Evolutionary conservation across 2,888 invertebrate species (phyloP).

Genomic region (Tachina fera): DNA sequence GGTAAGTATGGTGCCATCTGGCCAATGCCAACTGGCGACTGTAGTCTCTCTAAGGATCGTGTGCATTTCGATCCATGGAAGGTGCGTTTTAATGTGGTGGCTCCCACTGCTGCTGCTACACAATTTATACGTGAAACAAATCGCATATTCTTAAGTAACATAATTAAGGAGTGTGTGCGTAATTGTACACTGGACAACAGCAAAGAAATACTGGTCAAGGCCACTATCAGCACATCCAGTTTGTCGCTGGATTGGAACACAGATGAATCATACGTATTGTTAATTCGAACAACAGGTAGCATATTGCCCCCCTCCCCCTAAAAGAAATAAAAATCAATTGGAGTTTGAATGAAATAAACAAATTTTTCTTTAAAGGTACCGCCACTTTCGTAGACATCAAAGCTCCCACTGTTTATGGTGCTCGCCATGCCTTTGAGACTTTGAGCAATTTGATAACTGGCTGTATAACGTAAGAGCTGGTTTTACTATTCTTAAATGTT

Average conservation of each 20-base stretch:
- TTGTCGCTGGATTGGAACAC: constrained; percentile 86
- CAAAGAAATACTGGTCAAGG: constrained; percentile 85
- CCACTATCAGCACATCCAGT: constrained; percentile 84
- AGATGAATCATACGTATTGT: constrained; percentile 87
- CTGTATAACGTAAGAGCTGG: constrained; percentile 73
- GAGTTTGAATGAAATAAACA: background rate
- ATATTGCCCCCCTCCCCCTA: background rate
- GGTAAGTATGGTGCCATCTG: constrained; percentile 88
- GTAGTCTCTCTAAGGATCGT: constrained; percentile 81
- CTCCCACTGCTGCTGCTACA: constrained; percentile 83
- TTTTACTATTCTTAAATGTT: background rate
- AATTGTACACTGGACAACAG: constrained; percentile 83
- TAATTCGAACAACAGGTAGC: constrained; percentile 85
- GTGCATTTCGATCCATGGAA: constrained; percentile 85
- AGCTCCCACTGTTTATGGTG: constrained; percentile 88
- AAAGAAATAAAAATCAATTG: background rate
- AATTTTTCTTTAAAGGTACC: constrained; percentile 78
- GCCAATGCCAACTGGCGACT: constrained; percentile 87
- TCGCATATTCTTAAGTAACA: constrained; percentile 84
- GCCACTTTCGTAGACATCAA: constrained; percentile 84
- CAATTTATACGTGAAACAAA: constrained; percentile 85
- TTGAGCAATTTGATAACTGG: constrained; percentile 87
- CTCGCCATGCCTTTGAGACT: constrained; percentile 90
- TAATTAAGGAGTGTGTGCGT: constrained; percentile 85
- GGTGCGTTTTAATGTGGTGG: constrained; percentile 84